Evolutionary conservation across 1,140 invertebrate genomes (phyloP).

Genomic region (Sminthurinus signatus): DNA sequence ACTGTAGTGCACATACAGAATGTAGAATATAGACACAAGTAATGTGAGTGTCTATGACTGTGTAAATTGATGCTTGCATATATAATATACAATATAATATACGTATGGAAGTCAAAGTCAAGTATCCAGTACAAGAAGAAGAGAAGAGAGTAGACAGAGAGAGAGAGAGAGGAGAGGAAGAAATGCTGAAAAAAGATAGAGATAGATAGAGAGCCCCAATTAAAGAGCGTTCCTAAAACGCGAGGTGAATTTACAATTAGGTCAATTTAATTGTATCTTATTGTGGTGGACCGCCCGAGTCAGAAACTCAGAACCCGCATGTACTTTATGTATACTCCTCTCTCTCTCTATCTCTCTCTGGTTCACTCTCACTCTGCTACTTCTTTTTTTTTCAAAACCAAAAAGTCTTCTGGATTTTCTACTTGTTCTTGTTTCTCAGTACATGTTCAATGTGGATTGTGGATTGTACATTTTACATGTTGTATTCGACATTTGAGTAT

Average conservation of each 20-base stretch:
- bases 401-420: no score
- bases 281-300: slow-evolving; percentile 19
- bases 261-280: slow-evolving; percentile 41
- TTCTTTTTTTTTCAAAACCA: not conserved
- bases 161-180: slow-evolving; percentile 6
- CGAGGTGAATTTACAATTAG: slow-evolving; percentile 42
- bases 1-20: no score
- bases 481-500: no score
- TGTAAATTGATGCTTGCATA: not conserved
- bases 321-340: slow-evolving; percentile 6
- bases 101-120: no score
- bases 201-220: slow-evolving; percentile 37
- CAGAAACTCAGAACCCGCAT: slow-evolving; percentile 14
- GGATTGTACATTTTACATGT: no score
- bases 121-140: no score
- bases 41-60: no score
- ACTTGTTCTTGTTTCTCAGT: no score
- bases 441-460: no score
- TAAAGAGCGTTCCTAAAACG: slow-evolving; percentile 38
- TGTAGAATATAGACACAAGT: no score
- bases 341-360: not conserved
- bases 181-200: slow-evolving; percentile 34
- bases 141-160: not conserved
- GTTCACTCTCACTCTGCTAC: not conserved
- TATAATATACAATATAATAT: no score